phyloP scores from a whole-genome alignment of 1,140 invertebrate species.

The Drosophila sp. region DNA sequence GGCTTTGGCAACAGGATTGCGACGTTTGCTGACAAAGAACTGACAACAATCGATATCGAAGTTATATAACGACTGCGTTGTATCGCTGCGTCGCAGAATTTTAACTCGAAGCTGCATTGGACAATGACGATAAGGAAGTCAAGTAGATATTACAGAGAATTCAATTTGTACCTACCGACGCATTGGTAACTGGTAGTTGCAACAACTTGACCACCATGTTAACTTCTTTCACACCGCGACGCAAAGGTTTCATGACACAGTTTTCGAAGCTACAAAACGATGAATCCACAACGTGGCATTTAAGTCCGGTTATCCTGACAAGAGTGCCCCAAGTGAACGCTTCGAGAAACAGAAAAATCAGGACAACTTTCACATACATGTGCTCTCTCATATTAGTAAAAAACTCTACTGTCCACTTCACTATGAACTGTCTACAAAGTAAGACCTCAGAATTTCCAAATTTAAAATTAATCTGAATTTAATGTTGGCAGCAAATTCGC shows the following conservation, averaged over 20 bases:
- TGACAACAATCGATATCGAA: conserved; percentile 26
- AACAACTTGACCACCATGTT: conserved; percentile 15
- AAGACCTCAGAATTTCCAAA: background rate
- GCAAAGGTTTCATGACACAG: conserved; percentile 33
- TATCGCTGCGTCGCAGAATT: background rate
- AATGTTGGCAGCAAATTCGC: background rate
- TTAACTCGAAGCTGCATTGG: background rate
- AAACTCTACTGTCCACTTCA: background rate
- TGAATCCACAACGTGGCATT: conserved; percentile 25
- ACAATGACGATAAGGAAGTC: background rate
- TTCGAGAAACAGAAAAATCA: background rate
- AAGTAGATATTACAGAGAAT: too few relatives aligned
- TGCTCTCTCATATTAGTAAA: background rate
- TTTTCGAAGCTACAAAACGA: background rate
- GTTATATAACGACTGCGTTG: background rate
- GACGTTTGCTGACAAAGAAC: conserved; percentile 10
- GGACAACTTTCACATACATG: background rate
- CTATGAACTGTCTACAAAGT: background rate
- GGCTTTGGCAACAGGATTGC: conserved; percentile 28
- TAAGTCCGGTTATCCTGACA: conserved; percentile 5
- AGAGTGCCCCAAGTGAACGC: background rate
- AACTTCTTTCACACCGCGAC: conserved; percentile 26
- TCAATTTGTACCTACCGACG: conserved; percentile 12
- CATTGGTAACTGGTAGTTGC: conserved; percentile 31
- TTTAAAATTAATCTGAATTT: background rate